Evolutionary conservation across 2,113 vertebrate species (phyloP), one percentile per base, ranked within the genome.

Genomic region (Cyprinodon tularosa): DNA sequence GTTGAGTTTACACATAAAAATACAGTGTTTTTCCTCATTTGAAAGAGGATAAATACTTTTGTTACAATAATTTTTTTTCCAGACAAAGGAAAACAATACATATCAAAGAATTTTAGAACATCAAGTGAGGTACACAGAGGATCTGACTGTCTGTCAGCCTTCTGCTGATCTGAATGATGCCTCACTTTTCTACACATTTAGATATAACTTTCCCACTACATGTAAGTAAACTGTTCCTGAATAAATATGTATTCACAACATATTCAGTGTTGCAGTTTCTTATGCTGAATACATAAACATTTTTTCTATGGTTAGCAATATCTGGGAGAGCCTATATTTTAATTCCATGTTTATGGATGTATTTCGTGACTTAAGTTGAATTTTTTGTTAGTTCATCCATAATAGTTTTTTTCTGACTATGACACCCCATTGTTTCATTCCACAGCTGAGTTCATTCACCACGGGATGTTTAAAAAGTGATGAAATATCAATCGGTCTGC

Each of bases 401-500:
- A 53, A 74, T 72, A 59, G 40, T 78, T 86, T 85, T 84, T 71
- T 71, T 72, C 67, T 7, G 64, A 42, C 2, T 63, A 62, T 62
- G 61, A 84, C 70, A 81, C 29, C 71, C 36, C 62, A 76, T 71
- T 81, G 22, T 85, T 76, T 82, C 57, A 53, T 12, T 22, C 40
- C 68, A 70, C 86, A 89, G 85, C 84, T 74, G 76, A 91, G 90
- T 86, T 87, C 62, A 68, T 74, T 71, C 88, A 82, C 73, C 76
- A 62, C 76, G 66, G 74, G 82, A 71, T 40, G 73, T 76, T 88
- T 72, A 80, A 66, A 29, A 40, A 77, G 70, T 83, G 71, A 62
- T 3, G 53, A 80, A 84, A 85, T 88, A 85, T 88, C 84, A 89
- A 91, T 90, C 90, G 88, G 86, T 86, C 74, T 82, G 74, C 73